phyloP scores from a whole-genome alignment of 37 sponge, comb jelly and placozoan genomes.

The Halisarca cf. caerulea region DNA sequence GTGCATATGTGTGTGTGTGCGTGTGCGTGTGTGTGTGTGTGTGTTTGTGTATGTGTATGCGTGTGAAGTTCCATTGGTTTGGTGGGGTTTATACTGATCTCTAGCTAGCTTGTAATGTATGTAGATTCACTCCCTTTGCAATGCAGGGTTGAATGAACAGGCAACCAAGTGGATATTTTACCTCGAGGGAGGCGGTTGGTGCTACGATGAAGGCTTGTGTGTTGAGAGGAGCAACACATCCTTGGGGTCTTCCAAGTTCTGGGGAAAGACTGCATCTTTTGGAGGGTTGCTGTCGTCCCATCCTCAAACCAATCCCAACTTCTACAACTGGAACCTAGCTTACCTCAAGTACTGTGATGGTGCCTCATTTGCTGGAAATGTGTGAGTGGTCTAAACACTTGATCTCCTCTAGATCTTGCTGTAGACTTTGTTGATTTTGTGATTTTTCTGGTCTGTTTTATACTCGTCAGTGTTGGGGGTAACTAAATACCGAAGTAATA shows the following conservation, averaged over 20 bases:
- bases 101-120: too few species aligned
- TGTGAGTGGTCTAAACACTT: conserved; percentile 31
- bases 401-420: too few species aligned
- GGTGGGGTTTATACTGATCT: too few species aligned
- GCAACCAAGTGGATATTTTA: conserved; percentile 75
- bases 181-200: conserved; percentile 84
- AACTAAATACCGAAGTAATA: too few species aligned
- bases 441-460: too few species aligned
- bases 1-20: too few species aligned
- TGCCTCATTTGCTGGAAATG: conserved; percentile 71
- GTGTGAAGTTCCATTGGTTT: too few species aligned
- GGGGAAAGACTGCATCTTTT: conserved; percentile 12
- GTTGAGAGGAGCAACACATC: conserved; percentile 56
- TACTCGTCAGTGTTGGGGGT: neutral
- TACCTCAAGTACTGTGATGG: conserved; percentile 90
- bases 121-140: neutral
- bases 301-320: conserved; percentile 56
- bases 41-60: too few species aligned
- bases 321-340: conserved; percentile 72
- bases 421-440: too few species aligned
- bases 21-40: too few species aligned
- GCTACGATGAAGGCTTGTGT: conserved; percentile 47
- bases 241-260: conserved; percentile 77
- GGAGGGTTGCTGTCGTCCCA: conserved; percentile 66
- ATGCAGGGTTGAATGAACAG: conserved; percentile 20